A percentile compares a stretch with the other conserved stretches of the same genome.
These are phyloP conservation scores for Anaspis maculata DNA, from an alignment of 2,888 invertebrate genomes.

Conservation along the genomic window DNA sequence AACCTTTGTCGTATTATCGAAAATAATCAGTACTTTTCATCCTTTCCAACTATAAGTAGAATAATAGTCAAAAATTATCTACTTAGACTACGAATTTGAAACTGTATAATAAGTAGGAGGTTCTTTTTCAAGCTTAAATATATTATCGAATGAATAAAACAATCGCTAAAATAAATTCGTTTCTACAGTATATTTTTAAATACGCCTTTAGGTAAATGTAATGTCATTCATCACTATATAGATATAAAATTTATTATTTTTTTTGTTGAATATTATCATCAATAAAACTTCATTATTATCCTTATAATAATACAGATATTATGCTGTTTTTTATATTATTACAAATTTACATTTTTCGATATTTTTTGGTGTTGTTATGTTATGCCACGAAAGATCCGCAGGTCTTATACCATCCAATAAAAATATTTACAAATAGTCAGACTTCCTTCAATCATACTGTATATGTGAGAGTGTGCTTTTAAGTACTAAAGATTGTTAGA, in stretches of 20 bases:
- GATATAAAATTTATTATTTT: conserved; percentile 5
- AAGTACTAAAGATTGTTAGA: conserved; percentile 24
- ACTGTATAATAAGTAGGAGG: conserved; percentile 14
- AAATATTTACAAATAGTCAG: conserved; percentile 23
- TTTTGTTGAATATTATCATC: neutral
- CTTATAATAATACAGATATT: conserved; percentile 22
- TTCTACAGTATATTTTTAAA: conserved; percentile 32
- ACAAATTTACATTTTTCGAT: conserved; percentile 36
- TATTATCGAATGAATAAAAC: conserved; percentile 26
- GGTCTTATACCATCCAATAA: conserved; percentile 13
- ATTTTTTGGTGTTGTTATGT: conserved; percentile 32
- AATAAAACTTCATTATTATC: conserved; percentile 8
- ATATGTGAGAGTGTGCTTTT: conserved; percentile 4
- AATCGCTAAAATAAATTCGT: conserved; percentile 28
- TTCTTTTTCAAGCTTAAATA: conserved; percentile 27
- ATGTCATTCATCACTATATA: conserved; percentile 19
- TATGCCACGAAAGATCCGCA: conserved; percentile 8
- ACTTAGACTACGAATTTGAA: conserved; percentile 26
- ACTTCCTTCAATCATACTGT: conserved; percentile 15
- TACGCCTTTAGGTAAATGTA: conserved; percentile 30
- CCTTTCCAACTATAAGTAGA: too few species aligned
- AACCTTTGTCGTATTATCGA: too few species aligned
- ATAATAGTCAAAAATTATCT: conserved; percentile 29
- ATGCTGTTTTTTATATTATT: conserved; percentile 26
- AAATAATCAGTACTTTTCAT: too few species aligned